Base-by-base conservation (phyloP, 1,140 invertebrate species). In the Pteromalus puparum region DNA sequence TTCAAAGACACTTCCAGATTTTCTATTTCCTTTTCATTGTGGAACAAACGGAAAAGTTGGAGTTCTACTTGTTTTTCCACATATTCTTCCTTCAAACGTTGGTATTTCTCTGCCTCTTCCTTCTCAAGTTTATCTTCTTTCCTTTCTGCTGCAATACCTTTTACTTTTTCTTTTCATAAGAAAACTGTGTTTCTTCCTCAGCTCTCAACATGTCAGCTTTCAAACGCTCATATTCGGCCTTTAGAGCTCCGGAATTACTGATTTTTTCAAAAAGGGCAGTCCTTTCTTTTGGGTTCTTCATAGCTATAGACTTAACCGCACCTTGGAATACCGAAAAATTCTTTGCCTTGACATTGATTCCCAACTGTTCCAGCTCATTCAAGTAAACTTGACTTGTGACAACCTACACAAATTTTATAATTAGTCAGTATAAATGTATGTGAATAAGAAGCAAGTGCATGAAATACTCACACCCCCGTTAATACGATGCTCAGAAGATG, bases 251-350 rank as follows among this genome's bases (percentile, higher is more conserved):
- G 89, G 97, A 98, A 61, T 97, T 97, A 93, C 98, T 99, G 67
- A 99, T 99, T 95, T 99, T 99, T 93, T 99, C 99, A 95, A 99
- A 99, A 24, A 99, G 94, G 18, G 96, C 95, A 26, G 98, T 99
- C 89, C 99, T 95, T 93, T 99, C 99, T 91, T 99, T 99, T 0
- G 99, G 98, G 94, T 98, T 99, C 94, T 99, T 99, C 98, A 99
- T 99, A 7, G 99, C 99, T 90, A 99, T 99, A 48, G 97, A 99
- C 93, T 99, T 99, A 2, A 99, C 99, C 28, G 98, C 98, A 12
- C 99, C 99, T 96, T 99, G 99, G 92, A 99, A 99, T n/a, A 99
- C 99, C 26, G 99, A 93, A 92, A 99, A 99, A 91, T 99, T 99
- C 91, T 99, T 99, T 0, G 98, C 99, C 93, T 99, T 99, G 1